Percentiles rank a stretch among this genome's conserved stretches.
phyloP scores from a whole-genome alignment of 2,797 vertebrate species.

The Microtus obscurus region DNA sequence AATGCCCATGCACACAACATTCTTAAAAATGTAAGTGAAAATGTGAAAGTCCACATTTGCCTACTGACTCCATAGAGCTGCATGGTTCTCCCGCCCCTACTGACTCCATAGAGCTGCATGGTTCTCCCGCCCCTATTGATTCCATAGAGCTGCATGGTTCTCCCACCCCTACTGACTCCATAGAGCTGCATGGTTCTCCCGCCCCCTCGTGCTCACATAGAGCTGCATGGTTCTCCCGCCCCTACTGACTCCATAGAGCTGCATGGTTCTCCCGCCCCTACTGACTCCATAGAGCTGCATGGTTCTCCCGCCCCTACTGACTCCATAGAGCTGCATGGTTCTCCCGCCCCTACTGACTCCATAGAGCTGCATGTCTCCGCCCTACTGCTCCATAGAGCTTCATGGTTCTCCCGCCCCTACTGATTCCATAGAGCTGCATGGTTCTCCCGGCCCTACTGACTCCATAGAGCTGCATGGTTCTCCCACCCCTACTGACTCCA shows the following conservation, averaged over 20 bases:
- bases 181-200: neutral
- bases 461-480: neutral
- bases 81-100: neutral
- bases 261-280: neutral
- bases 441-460: neutral
- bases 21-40: neutral
- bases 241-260: slow-evolving; percentile 36
- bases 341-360: neutral
- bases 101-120: slow-evolving; percentile 10
- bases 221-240: neutral
- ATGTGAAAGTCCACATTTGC: neutral
- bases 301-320: no score
- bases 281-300: no score
- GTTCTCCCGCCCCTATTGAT: neutral
- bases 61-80: slow-evolving; percentile 45
- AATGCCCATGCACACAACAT: neutral
- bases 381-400: slow-evolving; percentile 44
- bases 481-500: neutral
- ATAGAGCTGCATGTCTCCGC: neutral
- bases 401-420: neutral
- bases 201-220: slow-evolving; percentile 28
- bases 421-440: slow-evolving; percentile 13
- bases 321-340: neutral
- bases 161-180: neutral
- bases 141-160: neutral